Base-by-base conservation (phyloP, 1,140 invertebrate species). In the Neodiprion virginianus region DNA sequence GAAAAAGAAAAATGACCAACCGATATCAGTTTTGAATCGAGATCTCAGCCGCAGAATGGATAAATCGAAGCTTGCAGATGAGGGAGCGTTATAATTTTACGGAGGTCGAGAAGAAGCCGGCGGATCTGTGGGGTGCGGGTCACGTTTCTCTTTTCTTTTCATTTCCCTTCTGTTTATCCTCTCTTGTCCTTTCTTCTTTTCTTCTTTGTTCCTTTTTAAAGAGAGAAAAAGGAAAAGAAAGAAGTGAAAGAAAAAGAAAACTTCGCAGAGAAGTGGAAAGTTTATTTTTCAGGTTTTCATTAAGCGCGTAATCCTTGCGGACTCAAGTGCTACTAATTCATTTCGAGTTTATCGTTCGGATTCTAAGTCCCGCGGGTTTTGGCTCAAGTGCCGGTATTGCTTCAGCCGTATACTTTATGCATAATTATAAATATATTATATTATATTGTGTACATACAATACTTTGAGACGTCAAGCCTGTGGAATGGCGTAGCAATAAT, bases 261-360 rank as follows among this genome's bases (percentile, higher is more conserved):
- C 28, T 40, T 61, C 53, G 5, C n/a, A 14, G 11, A 14, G 53
- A 61, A 61, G 53, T 61, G 53, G 53, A 17, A 61, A 61, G 53
- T 61, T 61, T 61, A 61, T 61, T 61, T 61, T 61, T 61, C 53
- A 61, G 53, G 53, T 14, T 61, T 61, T 61, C 53, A 61, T 61
- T 61, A 61, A 61, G 53, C 53, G 11, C 11, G 53, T 61, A 61
- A 61, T 61, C 53, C 53, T 61, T 17, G 53, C 53, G 53, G 53
- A 61, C 53, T 61, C 53, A 8, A 61, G 53, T 61, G 53, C 53
- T 14, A 17, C 53, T 61, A 61, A 61, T 61, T 61, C 53, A 61
- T 61, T 61, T 61, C n/a, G 53, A 61, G 53, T 17, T 61, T 61
- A 61, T 61, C 53, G 53, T 17, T 12, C 53, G 53, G 53, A 61